These are phyloP conservation scores for Psilopsiagon aurifrons DNA, from an alignment of 2,113 vertebrate genomes.

Conservation along the genomic window DNA sequence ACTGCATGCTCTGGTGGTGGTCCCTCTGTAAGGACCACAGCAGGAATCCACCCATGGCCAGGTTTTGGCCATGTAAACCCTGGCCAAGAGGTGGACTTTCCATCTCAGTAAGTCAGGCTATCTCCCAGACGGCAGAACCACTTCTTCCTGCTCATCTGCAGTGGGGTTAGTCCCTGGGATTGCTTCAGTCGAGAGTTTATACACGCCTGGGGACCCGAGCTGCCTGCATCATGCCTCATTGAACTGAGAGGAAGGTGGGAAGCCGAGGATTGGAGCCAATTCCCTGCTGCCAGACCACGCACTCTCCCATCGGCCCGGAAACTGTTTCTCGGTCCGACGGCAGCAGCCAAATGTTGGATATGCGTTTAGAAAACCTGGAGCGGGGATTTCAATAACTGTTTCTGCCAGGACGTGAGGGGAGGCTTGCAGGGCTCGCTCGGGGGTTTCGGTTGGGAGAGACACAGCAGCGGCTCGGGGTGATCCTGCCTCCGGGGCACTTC, in stretches of 20 bases:
- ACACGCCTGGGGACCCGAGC: rapidly evolving
- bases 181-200: not conserved
- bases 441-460: rapidly evolving
- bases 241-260: too few species aligned
- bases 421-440: not conserved
- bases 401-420: not conserved
- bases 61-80: not conserved
- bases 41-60: not conserved
- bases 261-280: rapidly evolving
- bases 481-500: not conserved
- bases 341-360: not conserved
- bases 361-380: too few species aligned
- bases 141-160: rapidly evolving
- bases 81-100: not conserved
- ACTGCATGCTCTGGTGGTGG: not conserved
- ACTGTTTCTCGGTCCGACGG: rapidly evolving
- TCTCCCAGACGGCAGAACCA: rapidly evolving
- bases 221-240: rapidly evolving
- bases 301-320: rapidly evolving
- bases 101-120: too few species aligned
- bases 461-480: not conserved
- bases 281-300: not conserved
- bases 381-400: not conserved
- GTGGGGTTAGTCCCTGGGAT: not conserved
- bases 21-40: not conserved